These are phyloP conservation scores for Drosophila setifemur DNA, from an alignment of 1,140 invertebrate species.

Conservation along the genomic window DNA sequence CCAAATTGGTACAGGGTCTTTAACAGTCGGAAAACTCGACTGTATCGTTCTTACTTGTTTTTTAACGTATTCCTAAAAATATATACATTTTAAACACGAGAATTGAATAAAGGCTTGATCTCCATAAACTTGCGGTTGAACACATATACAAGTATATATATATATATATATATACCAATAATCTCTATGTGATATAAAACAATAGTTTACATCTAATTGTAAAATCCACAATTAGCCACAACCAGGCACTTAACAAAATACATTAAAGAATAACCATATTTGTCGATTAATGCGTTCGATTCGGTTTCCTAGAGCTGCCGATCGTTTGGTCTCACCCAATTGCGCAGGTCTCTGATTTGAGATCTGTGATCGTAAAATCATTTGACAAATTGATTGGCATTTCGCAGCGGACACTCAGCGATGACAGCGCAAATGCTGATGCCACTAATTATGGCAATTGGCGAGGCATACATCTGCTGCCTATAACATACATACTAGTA, in stretches of 20 bases:
- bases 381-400: slow-evolving; percentile 54
- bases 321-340: slow-evolving; percentile 9
- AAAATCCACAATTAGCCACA: background rate
- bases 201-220: background rate
- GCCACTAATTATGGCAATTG: slow-evolving; percentile 61
- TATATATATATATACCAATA: too few relatives aligned
- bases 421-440: slow-evolving; percentile 49
- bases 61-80: too few relatives aligned
- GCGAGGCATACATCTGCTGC: slow-evolving; percentile 20
- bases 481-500: background rate
- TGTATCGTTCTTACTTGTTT: too few relatives aligned
- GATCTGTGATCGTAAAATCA: slow-evolving; percentile 28
- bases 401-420: slow-evolving; percentile 26
- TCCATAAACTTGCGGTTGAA: too few relatives aligned
- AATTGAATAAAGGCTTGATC: too few relatives aligned
- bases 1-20: too few relatives aligned
- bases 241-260: too few relatives aligned
- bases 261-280: background rate
- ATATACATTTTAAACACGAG: too few relatives aligned
- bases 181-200: too few relatives aligned
- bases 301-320: background rate
- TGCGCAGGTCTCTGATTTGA: background rate
- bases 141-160: too few relatives aligned
- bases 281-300: background rate
- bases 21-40: too few relatives aligned